These are phyloP conservation scores for Mycteria americana DNA, from an alignment of 2,797 vertebrate species.

Conservation along the genomic window DNA sequence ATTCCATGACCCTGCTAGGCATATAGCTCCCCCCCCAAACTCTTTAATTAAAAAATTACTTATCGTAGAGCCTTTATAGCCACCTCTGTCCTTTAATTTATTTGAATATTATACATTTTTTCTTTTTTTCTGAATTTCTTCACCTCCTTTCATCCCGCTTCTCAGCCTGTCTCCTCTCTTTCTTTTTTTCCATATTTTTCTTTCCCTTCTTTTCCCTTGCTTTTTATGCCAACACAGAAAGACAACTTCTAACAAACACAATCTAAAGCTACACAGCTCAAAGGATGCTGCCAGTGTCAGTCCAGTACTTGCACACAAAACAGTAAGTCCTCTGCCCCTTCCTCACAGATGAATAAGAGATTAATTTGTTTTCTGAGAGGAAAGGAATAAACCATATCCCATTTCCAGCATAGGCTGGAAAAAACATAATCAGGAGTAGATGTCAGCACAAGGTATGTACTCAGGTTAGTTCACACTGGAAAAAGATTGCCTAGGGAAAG, in stretches of 20 bases:
- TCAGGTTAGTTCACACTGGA: not conserved
- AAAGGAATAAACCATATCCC: not conserved
- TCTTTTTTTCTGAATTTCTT: not conserved
- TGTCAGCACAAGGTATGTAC: not conserved
- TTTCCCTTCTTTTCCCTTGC: not conserved
- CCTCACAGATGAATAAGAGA: not conserved
- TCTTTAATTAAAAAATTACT: not conserved
- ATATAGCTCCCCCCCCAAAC: accelerated
- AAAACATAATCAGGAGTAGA: not conserved
- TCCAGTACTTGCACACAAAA: not conserved
- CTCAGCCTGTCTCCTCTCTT: not conserved
- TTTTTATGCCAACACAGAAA: not conserved
- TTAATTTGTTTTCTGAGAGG: not conserved
- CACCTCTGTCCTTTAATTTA: not conserved
- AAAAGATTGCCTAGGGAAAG: not conserved
- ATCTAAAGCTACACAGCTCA: not conserved
- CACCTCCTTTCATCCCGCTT: not conserved
- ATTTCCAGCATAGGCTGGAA: not conserved
- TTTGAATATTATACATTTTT: not conserved
- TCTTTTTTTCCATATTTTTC: not conserved
- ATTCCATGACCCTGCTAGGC: not conserved
- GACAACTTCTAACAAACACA: not conserved
- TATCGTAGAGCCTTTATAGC: not conserved
- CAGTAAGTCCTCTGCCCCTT: not conserved
- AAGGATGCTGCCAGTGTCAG: not conserved